Base-by-base conservation (phyloP, 2,113 vertebrate genomes). In the Rhabdornis inornatus region DNA sequence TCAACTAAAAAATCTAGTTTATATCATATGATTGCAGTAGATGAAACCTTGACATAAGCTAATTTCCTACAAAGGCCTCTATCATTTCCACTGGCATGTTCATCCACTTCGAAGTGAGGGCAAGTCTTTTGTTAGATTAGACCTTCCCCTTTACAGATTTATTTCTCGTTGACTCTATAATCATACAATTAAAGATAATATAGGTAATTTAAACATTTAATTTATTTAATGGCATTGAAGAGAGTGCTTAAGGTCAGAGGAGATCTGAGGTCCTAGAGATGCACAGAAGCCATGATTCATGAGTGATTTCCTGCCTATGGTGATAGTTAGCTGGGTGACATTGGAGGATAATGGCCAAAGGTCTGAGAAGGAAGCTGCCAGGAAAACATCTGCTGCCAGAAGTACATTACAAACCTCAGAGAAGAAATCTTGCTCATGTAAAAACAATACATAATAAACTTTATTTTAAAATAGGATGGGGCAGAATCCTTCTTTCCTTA, bases 141-240 rank as follows among this genome's bases (percentile, higher is more conserved):
- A 59, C 63, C 95, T 92, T 95, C 79, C 66, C 33, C 53, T 92
- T 95, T 95, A 85, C 40, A 95, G 79, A 94, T 95, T 93, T 80
- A 92, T 97, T 97, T 97, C 91, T 96, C 87, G 13, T 93, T 94
- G 82, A 95, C 92, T 96, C 61, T 88, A 59, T 93, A 94, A 94
- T 95, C 96, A 93, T 88, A 94, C 69, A 97, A 97, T 96, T 96
- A 96, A 97, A 97, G 87, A 70, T 96, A 96, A 96, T 92, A 87
- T 56, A 87, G 74, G 53, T 89, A 95, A 95, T 95, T 97, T 96
- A 96, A 96, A 97, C 61, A 95, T 97, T 96, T 85, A 94, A 95
- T 97, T 97, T 95, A 96, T 96, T 95, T 95, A 96, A 97, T 94
- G 92, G 72, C 66, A 96, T 96, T 92, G 90, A 97, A 96, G 77